Evolutionary conservation across 2,113 vertebrate species (phyloP).

Genomic region (Campylorhamphus procurvoides): DNA sequence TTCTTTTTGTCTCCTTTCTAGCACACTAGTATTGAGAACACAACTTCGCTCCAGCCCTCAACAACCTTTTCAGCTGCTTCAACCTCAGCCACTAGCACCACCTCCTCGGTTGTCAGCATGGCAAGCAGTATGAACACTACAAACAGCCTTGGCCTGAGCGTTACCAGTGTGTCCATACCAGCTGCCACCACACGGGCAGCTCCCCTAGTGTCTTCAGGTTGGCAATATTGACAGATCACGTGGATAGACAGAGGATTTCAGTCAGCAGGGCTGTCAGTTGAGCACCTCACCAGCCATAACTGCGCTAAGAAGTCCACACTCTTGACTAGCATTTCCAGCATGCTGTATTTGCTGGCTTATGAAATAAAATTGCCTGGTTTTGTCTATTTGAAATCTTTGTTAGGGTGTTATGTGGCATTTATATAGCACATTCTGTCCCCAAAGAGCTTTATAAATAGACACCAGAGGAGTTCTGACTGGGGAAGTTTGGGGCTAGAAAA

Average conservation of each 20-base stretch:
- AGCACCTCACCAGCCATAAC: neutral
- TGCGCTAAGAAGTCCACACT: neutral
- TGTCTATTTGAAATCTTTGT: slow-evolving; percentile 20
- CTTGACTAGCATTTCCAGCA: slow-evolving; percentile 20
- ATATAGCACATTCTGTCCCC: neutral
- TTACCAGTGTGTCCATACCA: slow-evolving; percentile 75
- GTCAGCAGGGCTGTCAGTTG: slow-evolving; percentile 16
- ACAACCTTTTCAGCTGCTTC: slow-evolving; percentile 78
- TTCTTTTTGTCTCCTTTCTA: slow-evolving; percentile 66
- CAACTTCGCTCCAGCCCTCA: slow-evolving; percentile 79
- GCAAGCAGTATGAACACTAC: slow-evolving; percentile 80
- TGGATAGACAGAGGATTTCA: slow-evolving; percentile 39
- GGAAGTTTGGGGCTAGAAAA: neutral
- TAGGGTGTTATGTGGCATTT: slow-evolving; percentile 5
- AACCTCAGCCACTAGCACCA: slow-evolving; percentile 72
- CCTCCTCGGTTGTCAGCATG: slow-evolving; percentile 77
- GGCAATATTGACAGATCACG: slow-evolving; percentile 11
- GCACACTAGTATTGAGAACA: slow-evolving; percentile 86
- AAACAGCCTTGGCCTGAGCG: slow-evolving; percentile 76
- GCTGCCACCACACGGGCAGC: slow-evolving; percentile 78
- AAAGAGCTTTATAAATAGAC: neutral
- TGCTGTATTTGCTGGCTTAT: slow-evolving; percentile 7
- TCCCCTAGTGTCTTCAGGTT: slow-evolving; percentile 88
- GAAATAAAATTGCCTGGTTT: slow-evolving; percentile 48
- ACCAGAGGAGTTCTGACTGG: neutral